Evolutionary conservation across 2,113 vertebrate species (phyloP), one percentile per base, ranked within the genome.

Genomic region (Alligator sinensis): DNA sequence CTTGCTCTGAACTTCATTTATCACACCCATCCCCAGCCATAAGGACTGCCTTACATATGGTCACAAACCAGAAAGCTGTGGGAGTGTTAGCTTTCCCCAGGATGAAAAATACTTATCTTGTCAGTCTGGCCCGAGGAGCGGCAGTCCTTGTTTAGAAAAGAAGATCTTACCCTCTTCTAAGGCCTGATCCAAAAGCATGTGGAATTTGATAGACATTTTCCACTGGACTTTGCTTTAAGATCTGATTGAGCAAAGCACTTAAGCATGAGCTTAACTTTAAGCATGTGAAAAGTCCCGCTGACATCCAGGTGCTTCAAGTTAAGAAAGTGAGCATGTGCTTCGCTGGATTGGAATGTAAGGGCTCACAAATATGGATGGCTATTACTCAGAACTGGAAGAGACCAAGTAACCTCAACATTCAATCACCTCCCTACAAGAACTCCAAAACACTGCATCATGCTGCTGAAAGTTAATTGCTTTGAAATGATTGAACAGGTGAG

Each of bases 401-500:
- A 75, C 87, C 92, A 94, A 88, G 91, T 77, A 91, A 92, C 95
- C 87, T 91, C 96, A 95, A 88, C 38, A 84, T 87, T 75, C 90
- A 90, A 92, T 95, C 95, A 78, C 89, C 79, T 78, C 81, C 91
- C 91, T 62, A 75, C 34, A 76, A 92, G 88, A 96, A 94, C 85
- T 89, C 90, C 85, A n/a, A 88, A 80, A 81, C 87, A 85, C 76
- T 88, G 34, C 47, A 76, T 94, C 93, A 91, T 78, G 90, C 92
- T 90, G 87, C 90, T 97, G 94, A 94, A 96, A 97, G 92, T 91
- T 96, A 97, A 97, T 97, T 96, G 95, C 94, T 96, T 96, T 92
- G 91, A 96, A 97, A 96, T 95, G 96, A 97, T 95, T 96, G 95
- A 94, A 92, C 93, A 97, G 94, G 95, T 96, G 93, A 97, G 81